These are phyloP conservation scores for Napeogenes inachia DNA, from an alignment of 2,888 invertebrate genomes.

Conservation along the genomic window DNA sequence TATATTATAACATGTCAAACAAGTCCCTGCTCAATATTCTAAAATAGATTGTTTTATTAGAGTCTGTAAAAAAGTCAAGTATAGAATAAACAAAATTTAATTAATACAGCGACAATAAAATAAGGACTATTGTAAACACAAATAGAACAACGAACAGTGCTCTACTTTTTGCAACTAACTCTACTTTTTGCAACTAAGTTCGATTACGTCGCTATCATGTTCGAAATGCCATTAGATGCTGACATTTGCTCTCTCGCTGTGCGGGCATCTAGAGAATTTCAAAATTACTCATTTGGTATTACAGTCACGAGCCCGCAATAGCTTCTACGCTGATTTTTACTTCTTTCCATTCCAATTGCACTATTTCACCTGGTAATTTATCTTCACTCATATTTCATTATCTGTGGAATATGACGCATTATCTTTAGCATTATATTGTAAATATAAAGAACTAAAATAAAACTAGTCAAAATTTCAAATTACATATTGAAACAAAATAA, in stretches of 20 bases:
- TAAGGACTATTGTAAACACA: constrained; percentile 13
- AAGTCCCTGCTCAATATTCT: too few species aligned
- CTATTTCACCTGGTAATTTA: constrained; percentile 69
- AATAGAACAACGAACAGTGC: constrained; percentile 25
- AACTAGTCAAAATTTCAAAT: too few species aligned
- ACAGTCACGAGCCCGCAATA: constrained; percentile 65
- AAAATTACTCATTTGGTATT: constrained; percentile 74
- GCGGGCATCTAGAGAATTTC: constrained; percentile 67
- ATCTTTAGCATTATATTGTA: too few species aligned
- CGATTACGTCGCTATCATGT: constrained; percentile 63
- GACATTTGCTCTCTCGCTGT: constrained; percentile 66
- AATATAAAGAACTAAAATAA: too few species aligned
- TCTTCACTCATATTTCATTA: constrained; percentile 50
- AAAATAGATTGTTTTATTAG: too few species aligned
- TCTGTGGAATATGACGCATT: constrained; percentile 24
- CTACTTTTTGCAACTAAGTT: constrained; percentile 52
- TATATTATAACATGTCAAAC: too few species aligned
- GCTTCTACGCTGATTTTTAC: constrained; percentile 72
- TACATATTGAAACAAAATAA: too few species aligned
- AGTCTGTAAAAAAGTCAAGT: too few species aligned
- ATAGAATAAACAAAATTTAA: background rate
- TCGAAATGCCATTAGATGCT: constrained; percentile 69
- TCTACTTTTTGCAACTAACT: constrained; percentile 46
- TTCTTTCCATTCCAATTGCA: constrained; percentile 74
- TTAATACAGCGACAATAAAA: constrained; percentile 23